Evolutionary conservation across 2,797 vertebrate species (phyloP).

Genomic region (Smutsia gigantea): DNA sequence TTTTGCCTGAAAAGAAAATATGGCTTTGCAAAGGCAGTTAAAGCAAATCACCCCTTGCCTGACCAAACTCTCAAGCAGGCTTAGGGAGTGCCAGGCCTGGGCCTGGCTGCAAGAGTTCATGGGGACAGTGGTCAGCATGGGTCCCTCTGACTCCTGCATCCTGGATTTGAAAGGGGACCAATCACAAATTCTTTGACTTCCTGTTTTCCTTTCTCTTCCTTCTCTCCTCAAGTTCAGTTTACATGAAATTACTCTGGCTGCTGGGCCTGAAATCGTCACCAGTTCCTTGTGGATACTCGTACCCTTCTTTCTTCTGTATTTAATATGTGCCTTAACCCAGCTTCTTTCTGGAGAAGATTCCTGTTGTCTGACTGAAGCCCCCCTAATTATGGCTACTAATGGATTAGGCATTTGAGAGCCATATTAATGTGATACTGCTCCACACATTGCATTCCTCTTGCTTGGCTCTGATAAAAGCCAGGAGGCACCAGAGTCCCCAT

Average conservation of each 20-base stretch:
- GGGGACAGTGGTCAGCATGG: neutral
- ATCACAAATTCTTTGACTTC: neutral
- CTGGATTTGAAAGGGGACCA: conserved; percentile 41
- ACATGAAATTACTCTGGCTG: conserved; percentile 21
- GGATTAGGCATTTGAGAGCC: neutral
- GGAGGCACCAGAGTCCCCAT: neutral
- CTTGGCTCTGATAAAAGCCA: neutral
- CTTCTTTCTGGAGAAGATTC: neutral
- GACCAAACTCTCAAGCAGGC: neutral
- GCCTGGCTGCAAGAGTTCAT: neutral
- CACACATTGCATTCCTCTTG: neutral
- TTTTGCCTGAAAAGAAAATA: conserved; percentile 12
- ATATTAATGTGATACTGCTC: neutral
- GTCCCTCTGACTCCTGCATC: neutral
- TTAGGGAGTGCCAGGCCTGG: neutral
- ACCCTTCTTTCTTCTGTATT: neutral
- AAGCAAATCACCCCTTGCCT: neutral
- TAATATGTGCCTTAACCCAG: neutral
- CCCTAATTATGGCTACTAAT: neutral
- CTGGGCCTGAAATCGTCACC: neutral
- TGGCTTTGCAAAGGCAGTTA: neutral
- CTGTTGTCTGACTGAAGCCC: neutral
- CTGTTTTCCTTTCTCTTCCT: conserved; percentile 1
- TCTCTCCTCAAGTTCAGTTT: neutral
- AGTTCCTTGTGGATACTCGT: neutral